Conservation (phyloP, 2,888 invertebrate genomes). For the Frankliniella fusca region DNA sequence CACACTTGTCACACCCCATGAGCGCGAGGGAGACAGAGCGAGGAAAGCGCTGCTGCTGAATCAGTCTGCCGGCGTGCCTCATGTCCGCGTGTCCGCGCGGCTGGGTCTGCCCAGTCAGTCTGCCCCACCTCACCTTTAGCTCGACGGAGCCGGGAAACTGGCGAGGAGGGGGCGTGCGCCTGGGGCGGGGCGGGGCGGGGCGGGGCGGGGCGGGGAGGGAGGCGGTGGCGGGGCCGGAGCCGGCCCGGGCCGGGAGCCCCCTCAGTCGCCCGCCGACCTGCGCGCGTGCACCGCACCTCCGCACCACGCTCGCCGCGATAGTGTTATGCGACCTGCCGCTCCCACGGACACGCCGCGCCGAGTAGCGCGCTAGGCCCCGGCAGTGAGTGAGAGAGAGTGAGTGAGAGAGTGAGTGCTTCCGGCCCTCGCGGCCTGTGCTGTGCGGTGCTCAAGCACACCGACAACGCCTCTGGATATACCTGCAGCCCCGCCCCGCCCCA, state of each 20-base stretch:
- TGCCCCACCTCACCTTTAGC: no score
- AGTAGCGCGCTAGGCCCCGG: background rate
- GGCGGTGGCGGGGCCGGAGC: background rate
- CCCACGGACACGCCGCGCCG: background rate
- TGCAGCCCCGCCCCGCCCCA: background rate
- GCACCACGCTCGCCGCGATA: background rate
- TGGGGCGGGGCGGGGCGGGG: background rate
- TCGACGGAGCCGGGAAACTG: background rate
- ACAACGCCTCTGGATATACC: background rate
- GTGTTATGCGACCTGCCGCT: background rate
- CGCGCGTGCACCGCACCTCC: background rate
- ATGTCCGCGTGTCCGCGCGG: background rate
- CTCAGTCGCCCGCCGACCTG: conserved; percentile 17
- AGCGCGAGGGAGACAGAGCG: no score
- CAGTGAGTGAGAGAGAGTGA: background rate
- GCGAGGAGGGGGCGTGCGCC: background rate
- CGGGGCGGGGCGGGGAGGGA: background rate
- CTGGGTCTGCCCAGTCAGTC: background rate
- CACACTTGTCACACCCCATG: no score
- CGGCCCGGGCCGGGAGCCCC: background rate
- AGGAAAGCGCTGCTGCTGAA: no score
- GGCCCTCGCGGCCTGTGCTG: background rate
- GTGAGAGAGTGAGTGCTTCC: conserved; percentile 13
- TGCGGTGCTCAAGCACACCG: background rate
- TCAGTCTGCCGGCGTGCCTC: background rate